Conservation (phyloP, 2,888 invertebrate genomes). For the Leptinotarsa peninsularis region DNA sequence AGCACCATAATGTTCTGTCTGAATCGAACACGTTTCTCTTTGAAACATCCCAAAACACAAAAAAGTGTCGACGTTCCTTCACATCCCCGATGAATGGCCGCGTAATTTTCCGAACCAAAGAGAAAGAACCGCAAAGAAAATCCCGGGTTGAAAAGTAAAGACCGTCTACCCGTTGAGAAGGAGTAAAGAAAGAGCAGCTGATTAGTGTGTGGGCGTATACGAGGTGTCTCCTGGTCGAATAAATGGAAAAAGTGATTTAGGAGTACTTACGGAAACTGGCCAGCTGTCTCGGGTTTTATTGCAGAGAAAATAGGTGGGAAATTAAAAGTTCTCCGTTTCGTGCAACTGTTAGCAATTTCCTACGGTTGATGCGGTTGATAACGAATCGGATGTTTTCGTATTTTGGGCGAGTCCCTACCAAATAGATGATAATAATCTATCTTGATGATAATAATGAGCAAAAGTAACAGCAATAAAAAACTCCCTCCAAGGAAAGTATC, state of each 20-base stretch:
- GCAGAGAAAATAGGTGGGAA: conserved; percentile 24
- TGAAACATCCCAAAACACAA: background rate
- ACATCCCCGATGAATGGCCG: conserved; percentile 1
- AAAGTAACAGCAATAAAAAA: too few species aligned
- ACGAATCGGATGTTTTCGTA: background rate
- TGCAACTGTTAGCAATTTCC: conserved; percentile 21
- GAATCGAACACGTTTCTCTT: background rate
- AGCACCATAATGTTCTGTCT: background rate
- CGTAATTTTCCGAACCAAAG: conserved; percentile 22
- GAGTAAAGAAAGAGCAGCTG: conserved; percentile 44
- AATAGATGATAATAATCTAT: too few species aligned
- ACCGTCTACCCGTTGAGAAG: conserved; percentile 21
- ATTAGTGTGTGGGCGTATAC: conserved; percentile 46
- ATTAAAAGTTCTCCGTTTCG: conserved; percentile 25
- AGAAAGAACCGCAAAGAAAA: conserved; percentile 39
- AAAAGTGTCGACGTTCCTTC: background rate
- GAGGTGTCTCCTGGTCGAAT: conserved; percentile 29
- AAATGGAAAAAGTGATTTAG: conserved; percentile 30
- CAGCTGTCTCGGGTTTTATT: conserved; percentile 28
- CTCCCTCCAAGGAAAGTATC: too few species aligned
- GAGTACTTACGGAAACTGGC: conserved; percentile 22
- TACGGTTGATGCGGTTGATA: conserved; percentile 1
- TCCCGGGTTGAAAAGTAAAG: conserved; percentile 36
- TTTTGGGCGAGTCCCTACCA: too few species aligned
- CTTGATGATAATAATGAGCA: too few species aligned